Evolutionary conservation across 2,888 invertebrate species (phyloP), one percentile per base, ranked within the genome.

Genomic region (Drosophila rellima): DNA sequence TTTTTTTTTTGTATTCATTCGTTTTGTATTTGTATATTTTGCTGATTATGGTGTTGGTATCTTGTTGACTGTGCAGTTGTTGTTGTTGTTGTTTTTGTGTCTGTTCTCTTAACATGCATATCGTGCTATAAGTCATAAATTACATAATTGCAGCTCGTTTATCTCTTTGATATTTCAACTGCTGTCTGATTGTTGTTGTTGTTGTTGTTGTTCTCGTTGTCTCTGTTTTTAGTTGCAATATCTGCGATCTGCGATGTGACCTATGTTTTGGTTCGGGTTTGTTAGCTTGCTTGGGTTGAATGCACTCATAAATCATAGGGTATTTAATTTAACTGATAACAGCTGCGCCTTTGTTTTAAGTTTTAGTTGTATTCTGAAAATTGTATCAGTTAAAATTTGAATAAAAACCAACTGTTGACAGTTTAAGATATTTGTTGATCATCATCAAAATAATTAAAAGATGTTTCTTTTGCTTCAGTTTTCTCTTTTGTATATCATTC

Each of bases 91-190:
- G 48, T 50, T 50, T 42, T 31, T 20, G 50, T 54, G 13, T 50
- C 29, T 33, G 33, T 62, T 61, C 37, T 47, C 33, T 61, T 42
- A 64, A 65, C 69, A 66, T 82, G 76, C 76, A 84, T 74, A 78
- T 84, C 45, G 66, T 70, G 66, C 64, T 69, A 61, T 31, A 73
- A 76, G 59, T 60, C 80, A 76, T 74, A 74, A 80, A 86, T 86
- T 86, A 78, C 83, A 82, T 85, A 86, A 86, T 86, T 77, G 63
- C 56, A 39, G 40, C 60, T 45, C 37, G 67, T 68, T 74, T 78
- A 81, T 70, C 60, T 63, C 35, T 33, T 52, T 48, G 67, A 47
- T 67, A 74, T 60, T 57, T 68, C 78, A 63, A 74, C 61, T 76
- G 39, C 20, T 42, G 18, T 51, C 37, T 35, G 35, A 50, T 37